A percentile compares a stretch with the other conserved stretches of the same genome.
Evolutionary conservation across 2,113 vertebrate species (phyloP).

Genomic region (Tupaia chinensis): DNA sequence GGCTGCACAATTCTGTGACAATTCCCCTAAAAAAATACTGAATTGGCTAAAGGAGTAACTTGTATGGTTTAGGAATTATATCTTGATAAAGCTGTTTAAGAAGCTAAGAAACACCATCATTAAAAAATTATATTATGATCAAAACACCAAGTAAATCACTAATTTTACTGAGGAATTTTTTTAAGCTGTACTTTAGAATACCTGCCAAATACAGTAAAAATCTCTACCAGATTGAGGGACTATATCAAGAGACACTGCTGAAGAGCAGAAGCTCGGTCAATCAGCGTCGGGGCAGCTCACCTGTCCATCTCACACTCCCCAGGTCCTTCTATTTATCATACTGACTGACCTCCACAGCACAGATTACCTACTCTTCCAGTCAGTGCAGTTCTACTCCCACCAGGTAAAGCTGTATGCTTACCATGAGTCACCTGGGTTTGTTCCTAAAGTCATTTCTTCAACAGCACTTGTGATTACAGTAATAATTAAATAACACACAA

Average conservation of each 20-base stretch:
- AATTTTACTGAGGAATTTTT: background rate
- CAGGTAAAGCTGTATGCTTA: background rate
- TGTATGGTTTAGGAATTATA: background rate
- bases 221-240: background rate
- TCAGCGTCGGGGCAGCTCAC: background rate
- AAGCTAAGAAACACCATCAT: constrained; percentile 14
- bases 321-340: background rate
- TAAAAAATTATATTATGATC: constrained; percentile 5
- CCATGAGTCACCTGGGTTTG: background rate
- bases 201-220: background rate
- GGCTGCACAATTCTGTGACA: background rate
- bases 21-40: background rate
- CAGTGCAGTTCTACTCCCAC: background rate
- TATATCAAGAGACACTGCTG: background rate
- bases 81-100: background rate
- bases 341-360: background rate
- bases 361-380: background rate
- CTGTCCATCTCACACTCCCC: background rate
- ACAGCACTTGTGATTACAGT: background rate
- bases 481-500: background rate
- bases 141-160: background rate
- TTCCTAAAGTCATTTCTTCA: background rate
- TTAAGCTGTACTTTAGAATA: background rate
- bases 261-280: background rate
- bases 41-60: background rate